Conservation (phyloP, 1,140 invertebrate species). For the Heterodera carotae region DNA sequence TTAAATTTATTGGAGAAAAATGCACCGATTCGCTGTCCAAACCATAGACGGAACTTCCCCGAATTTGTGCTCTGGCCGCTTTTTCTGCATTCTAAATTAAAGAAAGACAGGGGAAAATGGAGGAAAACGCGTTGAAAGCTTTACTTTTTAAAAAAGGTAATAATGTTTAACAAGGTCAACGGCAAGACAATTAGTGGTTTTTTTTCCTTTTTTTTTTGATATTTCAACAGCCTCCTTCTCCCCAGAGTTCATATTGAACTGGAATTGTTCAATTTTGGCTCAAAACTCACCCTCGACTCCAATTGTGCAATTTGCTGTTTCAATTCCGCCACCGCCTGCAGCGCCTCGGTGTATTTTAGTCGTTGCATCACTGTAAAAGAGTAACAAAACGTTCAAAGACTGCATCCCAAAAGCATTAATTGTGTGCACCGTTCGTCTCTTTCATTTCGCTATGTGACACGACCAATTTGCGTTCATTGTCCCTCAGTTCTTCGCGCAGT, state of each 20-base stretch:
- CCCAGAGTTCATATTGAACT: slow-evolving; percentile 78
- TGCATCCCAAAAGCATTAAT: neutral
- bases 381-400: neutral
- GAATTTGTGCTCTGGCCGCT: slow-evolving; percentile 54
- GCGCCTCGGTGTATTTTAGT: slow-evolving; percentile 89
- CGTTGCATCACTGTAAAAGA: slow-evolving; percentile 78
- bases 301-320: slow-evolving; percentile 89
- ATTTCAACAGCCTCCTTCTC: neutral
- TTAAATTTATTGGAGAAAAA: neutral
- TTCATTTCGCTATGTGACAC: slow-evolving; percentile 84
- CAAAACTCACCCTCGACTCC: slow-evolving; percentile 78
- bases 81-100: slow-evolving; percentile 63
- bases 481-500: slow-evolving; percentile 76
- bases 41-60: slow-evolving; percentile 56
- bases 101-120: slow-evolving; percentile 14
- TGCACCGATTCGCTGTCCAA: slow-evolving; percentile 62
- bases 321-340: slow-evolving; percentile 88
- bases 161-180: neutral
- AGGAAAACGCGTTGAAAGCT: neutral
- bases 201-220: neutral
- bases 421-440: slow-evolving; percentile 73
- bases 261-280: slow-evolving; percentile 88
- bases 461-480: slow-evolving; percentile 82
- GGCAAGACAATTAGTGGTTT: neutral
- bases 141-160: neutral